phyloP scores from a whole-genome alignment of 2,888 invertebrate genomes.

The Drosophila percnosoma region DNA sequence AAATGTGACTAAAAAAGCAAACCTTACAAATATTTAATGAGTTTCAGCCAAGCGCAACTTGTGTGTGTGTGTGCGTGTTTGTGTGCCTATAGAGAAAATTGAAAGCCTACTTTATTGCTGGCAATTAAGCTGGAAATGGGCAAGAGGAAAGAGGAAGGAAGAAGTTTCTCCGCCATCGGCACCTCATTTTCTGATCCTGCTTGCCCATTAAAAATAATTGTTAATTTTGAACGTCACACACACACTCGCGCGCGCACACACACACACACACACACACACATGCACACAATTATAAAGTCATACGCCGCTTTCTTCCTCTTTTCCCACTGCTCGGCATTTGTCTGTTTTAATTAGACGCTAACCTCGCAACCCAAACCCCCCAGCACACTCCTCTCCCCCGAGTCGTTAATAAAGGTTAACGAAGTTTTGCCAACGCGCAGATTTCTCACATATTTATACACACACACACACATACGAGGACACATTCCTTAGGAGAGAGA shows the following conservation, averaged over 20 bases:
- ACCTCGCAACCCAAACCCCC: neutral
- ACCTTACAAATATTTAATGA: slow-evolving; percentile 41
- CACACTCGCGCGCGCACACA: slow-evolving; percentile 10
- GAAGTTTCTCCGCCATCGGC: slow-evolving; percentile 32
- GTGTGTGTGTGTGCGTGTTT: slow-evolving; percentile 12
- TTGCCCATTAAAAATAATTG: slow-evolving; percentile 71
- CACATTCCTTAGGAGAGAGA: slow-evolving; percentile 46
- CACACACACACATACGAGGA: slow-evolving; percentile 10
- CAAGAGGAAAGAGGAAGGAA: neutral
- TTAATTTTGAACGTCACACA: slow-evolving; percentile 57
- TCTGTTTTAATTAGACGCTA: slow-evolving; percentile 71
- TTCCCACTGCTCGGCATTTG: slow-evolving; percentile 45
- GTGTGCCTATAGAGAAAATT: slow-evolving; percentile 36
- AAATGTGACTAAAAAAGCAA: slow-evolving; percentile 11
- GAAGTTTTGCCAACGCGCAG: slow-evolving; percentile 71
- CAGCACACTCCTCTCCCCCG: neutral
- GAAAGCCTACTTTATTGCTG: slow-evolving; percentile 49
- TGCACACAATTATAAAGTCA: slow-evolving; percentile 60
- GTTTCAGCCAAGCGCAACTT: slow-evolving; percentile 22
- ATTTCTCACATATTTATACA: slow-evolving; percentile 69
- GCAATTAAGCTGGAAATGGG: slow-evolving; percentile 42
- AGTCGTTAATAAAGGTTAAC: slow-evolving; percentile 77
- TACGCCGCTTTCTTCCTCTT: slow-evolving; percentile 21
- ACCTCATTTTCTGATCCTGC: slow-evolving; percentile 61
- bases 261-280: slow-evolving; percentile 3